These are phyloP conservation scores for Charaxes varanes DNA, from an alignment of 1,140 invertebrate species.

Conservation along the genomic window DNA sequence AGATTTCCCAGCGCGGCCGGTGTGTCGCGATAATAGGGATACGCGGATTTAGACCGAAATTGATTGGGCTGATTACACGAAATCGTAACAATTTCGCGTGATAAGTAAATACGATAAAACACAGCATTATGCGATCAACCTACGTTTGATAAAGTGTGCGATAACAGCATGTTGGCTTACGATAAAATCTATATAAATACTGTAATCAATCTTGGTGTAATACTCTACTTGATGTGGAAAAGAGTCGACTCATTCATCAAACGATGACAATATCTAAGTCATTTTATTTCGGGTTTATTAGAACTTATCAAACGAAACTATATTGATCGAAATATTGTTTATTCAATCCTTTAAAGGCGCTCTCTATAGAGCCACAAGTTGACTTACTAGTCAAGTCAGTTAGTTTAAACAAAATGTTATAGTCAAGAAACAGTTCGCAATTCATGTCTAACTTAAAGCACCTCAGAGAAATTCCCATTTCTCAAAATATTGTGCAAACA, in stretches of 20 bases:
- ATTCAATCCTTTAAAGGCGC: no score
- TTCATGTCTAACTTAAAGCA: no score
- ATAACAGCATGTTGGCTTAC: conserved; percentile 18
- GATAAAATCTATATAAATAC: conserved; percentile 16
- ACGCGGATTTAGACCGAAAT: conserved; percentile 25
- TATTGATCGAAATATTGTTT: no score
- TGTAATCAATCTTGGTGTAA: conserved; percentile 9
- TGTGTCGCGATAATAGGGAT: conserved; percentile 20
- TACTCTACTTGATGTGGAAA: conserved; percentile 3
- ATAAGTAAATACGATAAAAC: conserved; percentile 33
- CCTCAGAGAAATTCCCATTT: not conserved
- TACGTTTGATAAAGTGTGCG: conserved; percentile 18
- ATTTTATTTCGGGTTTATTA: no score
- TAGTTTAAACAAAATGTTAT: not conserved
- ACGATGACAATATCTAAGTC: not conserved
- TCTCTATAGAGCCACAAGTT: no score
- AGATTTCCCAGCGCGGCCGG: conserved; percentile 15
- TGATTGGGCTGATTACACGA: conserved; percentile 44
- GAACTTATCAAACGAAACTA: no score
- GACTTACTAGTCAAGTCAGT: no score
- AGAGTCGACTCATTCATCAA: conserved; percentile 1
- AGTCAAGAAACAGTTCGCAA: no score
- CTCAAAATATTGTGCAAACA: not conserved
- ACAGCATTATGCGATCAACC: conserved; percentile 21
- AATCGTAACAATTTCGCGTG: conserved; percentile 32